Evolutionary conservation across 1,140 invertebrate species (phyloP).

Genomic region (Drosophila aff.): DNA sequence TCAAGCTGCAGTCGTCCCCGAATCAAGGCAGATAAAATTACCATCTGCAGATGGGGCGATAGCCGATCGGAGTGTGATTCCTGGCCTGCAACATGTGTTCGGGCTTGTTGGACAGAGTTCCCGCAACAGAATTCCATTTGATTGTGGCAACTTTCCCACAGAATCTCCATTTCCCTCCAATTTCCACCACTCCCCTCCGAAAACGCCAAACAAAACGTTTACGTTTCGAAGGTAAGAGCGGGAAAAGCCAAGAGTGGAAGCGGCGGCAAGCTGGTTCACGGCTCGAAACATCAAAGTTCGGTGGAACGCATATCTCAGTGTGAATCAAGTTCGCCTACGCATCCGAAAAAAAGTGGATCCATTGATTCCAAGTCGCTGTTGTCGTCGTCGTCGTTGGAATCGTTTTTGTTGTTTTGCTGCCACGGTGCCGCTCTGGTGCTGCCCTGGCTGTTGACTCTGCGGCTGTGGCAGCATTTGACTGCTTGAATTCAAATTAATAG

Average conservation of each 20-base stretch:
- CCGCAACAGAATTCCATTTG: constrained; percentile 73
- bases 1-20: constrained; percentile 61
- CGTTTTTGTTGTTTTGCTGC: constrained; percentile 26
- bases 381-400: constrained; percentile 40
- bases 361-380: constrained; percentile 73
- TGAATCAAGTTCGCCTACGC: constrained; percentile 82
- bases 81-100: constrained; percentile 65
- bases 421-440: constrained; percentile 3
- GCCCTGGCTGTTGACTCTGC: constrained; percentile 60
- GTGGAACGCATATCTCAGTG: constrained; percentile 81
- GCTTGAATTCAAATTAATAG: constrained; percentile 84
- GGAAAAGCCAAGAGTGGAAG: constrained; percentile 30
- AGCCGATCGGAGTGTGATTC: constrained; percentile 43
- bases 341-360: constrained; percentile 78
- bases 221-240: constrained; percentile 27
- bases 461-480: constrained; percentile 69
- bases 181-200: too few species aligned
- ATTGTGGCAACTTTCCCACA: constrained; percentile 81
- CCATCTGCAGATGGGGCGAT: constrained; percentile 55
- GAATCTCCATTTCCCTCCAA: constrained; percentile 56
- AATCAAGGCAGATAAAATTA: constrained; percentile 61
- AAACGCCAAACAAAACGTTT: constrained; percentile 79
- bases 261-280: constrained; percentile 62
- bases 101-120: constrained; percentile 72
- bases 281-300: constrained; percentile 78